These are phyloP conservation scores for Rapana venosa DNA, from an alignment of 2,888 invertebrate genomes.

Conservation along the genomic window DNA sequence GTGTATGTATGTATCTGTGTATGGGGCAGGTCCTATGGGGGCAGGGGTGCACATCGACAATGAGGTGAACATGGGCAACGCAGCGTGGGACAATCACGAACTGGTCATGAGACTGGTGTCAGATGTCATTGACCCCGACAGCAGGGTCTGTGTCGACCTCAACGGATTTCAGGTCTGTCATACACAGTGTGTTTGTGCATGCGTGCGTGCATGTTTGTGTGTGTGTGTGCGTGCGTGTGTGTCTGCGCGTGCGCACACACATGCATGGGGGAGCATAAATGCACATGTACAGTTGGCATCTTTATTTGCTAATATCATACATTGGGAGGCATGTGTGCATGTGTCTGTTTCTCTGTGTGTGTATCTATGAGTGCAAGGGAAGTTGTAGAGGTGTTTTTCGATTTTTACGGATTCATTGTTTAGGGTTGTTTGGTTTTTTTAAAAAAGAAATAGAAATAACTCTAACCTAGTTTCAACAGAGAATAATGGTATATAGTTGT, in stretches of 20 bases:
- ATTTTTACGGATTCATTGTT: too few species aligned
- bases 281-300: too few species aligned
- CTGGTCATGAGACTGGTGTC: conserved; percentile 92
- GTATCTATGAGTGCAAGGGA: too few species aligned
- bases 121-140: conserved; percentile 82
- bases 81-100: conserved; percentile 84
- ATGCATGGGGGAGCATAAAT: not conserved
- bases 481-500: too few species aligned
- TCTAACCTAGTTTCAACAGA: too few species aligned
- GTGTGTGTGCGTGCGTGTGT: not conserved
- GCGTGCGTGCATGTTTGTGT: not conserved
- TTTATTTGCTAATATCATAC: too few species aligned
- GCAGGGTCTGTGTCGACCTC: conserved; percentile 92
- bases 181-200: not conserved
- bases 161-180: conserved; percentile 86
- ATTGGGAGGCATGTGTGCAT: not conserved
- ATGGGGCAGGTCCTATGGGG: conserved; percentile 52
- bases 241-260: not conserved
- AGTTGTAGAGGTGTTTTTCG: too few species aligned
- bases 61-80: conserved; percentile 50
- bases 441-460: too few species aligned
- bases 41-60: conserved; percentile 61
- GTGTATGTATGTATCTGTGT: not conserved
- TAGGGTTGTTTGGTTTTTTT: too few species aligned
- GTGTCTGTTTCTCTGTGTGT: too few species aligned